Base-by-base conservation (phyloP, 1,140 invertebrate genomes). In the Hestina assimilis region DNA sequence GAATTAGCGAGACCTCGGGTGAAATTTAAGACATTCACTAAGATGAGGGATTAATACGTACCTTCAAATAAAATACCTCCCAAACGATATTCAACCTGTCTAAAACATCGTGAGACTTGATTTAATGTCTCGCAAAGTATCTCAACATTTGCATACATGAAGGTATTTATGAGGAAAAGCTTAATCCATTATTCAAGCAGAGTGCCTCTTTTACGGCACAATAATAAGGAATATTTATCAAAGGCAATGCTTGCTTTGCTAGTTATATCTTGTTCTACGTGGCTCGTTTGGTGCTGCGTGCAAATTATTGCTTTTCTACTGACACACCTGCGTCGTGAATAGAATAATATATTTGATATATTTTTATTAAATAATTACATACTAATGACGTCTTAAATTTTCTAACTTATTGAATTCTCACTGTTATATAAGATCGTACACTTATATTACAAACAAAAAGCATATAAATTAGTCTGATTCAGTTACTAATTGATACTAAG, bases 211-310 rank as follows among this genome's bases (percentile, higher is more conserved):
- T 51, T 51, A 51, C 48, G 48, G 35, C 48, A 51, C 40, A 42
- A 42, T 42, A 42, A 74, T 75, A 76, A 71, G 63, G 65, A 54
- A 63, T 69, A 78, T 78, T 79, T 78, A 67, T 78, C 68, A 78
- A 72, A 73, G 48, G 63, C 64, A 69, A 63, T 67, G 52, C 68
- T 66, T 66, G 40, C 26, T 20, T 20, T 9, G 29, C 24, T 35
- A 61, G 46, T 31, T 50, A 58, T 77, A 73, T 74, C 66, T 69
- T 75, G 72, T 81, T 74, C 80, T 75, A 79, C 69, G 67, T 52
- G 43, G 41, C 64, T 69, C 57, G 59, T 63, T 62, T 46, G 53
- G 60, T 40, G 57, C 59, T 72, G 52, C 48, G 66, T 64, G 68
- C 57, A 63, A 76, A 80, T 82, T 78, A 82, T 79, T 73, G 56